phyloP scores from a whole-genome alignment of 2,113 vertebrate genomes.

The Polyodon spathula region DNA sequence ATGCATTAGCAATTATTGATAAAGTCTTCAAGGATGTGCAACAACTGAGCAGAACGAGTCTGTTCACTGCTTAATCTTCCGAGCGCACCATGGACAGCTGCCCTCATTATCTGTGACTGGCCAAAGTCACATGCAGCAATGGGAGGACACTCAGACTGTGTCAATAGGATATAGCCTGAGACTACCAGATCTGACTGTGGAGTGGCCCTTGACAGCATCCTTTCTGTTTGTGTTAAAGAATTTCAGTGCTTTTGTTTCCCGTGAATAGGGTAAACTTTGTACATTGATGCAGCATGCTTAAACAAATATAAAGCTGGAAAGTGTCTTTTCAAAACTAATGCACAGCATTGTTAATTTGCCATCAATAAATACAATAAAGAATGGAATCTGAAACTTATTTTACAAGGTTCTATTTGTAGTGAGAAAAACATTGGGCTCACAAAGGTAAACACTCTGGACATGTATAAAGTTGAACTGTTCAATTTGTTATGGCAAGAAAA shows the following conservation, averaged over 20 bases:
- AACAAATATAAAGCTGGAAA: neutral
- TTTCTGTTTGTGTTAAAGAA: slow-evolving; percentile 31
- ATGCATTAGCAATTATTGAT: slow-evolving; percentile 29
- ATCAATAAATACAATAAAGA: too few species aligned
- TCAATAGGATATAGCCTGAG: slow-evolving; percentile 52
- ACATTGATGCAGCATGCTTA: neutral
- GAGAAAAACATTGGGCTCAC: too few species aligned
- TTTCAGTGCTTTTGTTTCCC: neutral
- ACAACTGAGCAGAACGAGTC: slow-evolving; percentile 39
- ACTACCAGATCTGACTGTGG: slow-evolving; percentile 30
- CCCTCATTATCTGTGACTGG: slow-evolving; percentile 59
- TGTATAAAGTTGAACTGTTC: too few species aligned
- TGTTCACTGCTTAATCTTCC: slow-evolving; percentile 24
- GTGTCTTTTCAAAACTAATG: too few species aligned
- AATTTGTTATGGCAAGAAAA: too few species aligned
- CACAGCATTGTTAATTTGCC: too few species aligned
- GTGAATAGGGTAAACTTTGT: neutral
- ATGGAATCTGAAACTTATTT: too few species aligned
- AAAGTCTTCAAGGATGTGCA: slow-evolving; percentile 55
- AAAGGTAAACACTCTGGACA: too few species aligned
- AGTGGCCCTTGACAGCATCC: slow-evolving; percentile 22
- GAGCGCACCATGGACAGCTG: slow-evolving; percentile 56
- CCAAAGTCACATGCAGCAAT: slow-evolving; percentile 61
- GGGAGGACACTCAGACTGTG: slow-evolving; percentile 59
- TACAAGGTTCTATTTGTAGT: too few species aligned